Percentiles rank a stretch among this genome's conserved stretches.
phyloP scores from a whole-genome alignment of 2,113 vertebrate genomes.

The Petrocephalus zakoni region DNA sequence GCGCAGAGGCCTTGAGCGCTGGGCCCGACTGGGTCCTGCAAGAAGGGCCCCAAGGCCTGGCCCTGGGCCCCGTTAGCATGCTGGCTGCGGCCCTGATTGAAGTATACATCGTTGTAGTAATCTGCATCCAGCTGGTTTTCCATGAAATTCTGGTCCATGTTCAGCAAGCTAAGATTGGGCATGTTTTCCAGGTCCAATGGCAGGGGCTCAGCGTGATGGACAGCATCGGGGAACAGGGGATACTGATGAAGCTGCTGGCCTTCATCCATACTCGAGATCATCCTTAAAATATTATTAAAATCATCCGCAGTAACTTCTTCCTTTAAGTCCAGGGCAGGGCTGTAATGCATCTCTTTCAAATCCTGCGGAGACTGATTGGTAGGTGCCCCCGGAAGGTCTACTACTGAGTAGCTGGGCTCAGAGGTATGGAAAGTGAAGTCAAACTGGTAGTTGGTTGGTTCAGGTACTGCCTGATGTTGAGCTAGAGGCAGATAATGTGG shows the following conservation, averaged over 20 bases:
- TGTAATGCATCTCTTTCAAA: constrained; percentile 33
- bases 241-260: neutral
- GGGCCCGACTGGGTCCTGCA: constrained; percentile 27
- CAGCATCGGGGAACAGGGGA: neutral
- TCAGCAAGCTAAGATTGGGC: constrained; percentile 13
- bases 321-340: neutral
- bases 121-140: constrained; percentile 41
- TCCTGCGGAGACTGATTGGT: neutral
- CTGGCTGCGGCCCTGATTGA: constrained; percentile 40
- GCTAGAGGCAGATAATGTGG: constrained; percentile 31
- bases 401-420: constrained; percentile 22
- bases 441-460: constrained; percentile 30
- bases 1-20: constrained; percentile 21
- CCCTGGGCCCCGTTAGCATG: constrained; percentile 50
- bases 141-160: constrained; percentile 38
- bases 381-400: constrained; percentile 2
- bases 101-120: constrained; percentile 51
- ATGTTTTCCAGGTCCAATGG: constrained; percentile 11
- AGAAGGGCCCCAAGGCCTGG: constrained; percentile 20
- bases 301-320: constrained; percentile 37
- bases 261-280: constrained; percentile 13
- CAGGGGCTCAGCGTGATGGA: neutral
- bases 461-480: constrained; percentile 29
- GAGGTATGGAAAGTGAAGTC: constrained; percentile 27
- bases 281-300: constrained; percentile 1